Evolutionary conservation across 2,888 invertebrate genomes (phyloP), one percentile per base, ranked within the genome.

Genomic region (Holacanthella duospinosa): DNA sequence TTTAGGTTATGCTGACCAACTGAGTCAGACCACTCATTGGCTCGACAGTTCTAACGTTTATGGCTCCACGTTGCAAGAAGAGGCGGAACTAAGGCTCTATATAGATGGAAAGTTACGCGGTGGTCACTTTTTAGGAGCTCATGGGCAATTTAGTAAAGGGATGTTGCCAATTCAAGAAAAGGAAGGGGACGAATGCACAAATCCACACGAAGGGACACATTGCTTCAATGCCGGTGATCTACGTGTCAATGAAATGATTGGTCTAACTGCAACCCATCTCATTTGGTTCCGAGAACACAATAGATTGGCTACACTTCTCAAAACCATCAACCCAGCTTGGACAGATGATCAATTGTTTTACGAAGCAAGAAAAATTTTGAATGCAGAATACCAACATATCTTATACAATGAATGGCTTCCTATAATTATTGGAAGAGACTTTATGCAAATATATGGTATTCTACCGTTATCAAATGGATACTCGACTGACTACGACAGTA

Each of bases 31-130:
- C 0, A 86, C 87, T 26, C 84, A 85, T 12, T 88, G 78, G 75
- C 78, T 91, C 80, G 92, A 92, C 75, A 79, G 86, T 4, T 91
- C 91, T 0, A 77, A 88, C 36, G 86, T 91, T 1, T 93, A 92
- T 74, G 92, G 92, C 0, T 89, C 85, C 66, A 85, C 82, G 2
- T 81, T 82, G 12, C 79, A 82, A 43, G 84, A 86, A 67, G 84
- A 85, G 24, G 79, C 80, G 16, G 82, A 83, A 27, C 79, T 92
- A 27, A 81, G 92, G 2, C 81, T 85, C 6, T 83, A 83, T 73
- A 78, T 79, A 60, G 86, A 85, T 53, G 66, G 66, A 12, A 44
- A 53, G n/a, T n/a, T 67, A 9, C 55, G 43, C 43, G 54, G 58
- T 19, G 58, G 36, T 19, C 48, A 21, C 6, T n/a, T 48, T 3